phyloP scores from a whole-genome alignment of 1,140 invertebrate genomes.

The Bombus pascuorum region DNA sequence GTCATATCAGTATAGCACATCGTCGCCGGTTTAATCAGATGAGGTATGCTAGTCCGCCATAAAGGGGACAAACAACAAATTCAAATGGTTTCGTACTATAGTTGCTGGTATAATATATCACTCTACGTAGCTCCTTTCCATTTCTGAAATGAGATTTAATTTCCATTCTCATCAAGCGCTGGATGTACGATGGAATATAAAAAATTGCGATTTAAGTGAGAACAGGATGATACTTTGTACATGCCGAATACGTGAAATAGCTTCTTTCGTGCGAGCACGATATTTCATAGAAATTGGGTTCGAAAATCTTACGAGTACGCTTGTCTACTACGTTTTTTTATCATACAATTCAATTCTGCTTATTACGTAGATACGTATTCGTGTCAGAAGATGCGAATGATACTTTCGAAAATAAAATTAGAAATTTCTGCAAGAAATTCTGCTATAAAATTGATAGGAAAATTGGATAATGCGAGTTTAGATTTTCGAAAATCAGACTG shows the following conservation, averaged over 20 bases:
- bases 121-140: not conserved
- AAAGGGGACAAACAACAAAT: not conserved
- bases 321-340: not conserved
- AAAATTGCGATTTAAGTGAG: not conserved
- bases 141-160: constrained; percentile 23
- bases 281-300: not conserved
- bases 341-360: not conserved
- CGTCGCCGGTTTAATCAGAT: not conserved
- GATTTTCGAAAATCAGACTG: too few relatives aligned
- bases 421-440: too few relatives aligned
- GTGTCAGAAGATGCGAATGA: not conserved
- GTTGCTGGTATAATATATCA: not conserved
- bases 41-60: not conserved
- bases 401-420: not conserved
- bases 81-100: not conserved
- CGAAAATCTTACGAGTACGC: not conserved
- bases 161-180: not conserved
- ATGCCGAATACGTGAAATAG: not conserved
- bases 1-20: not conserved
- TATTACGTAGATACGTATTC: too few relatives aligned
- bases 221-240: not conserved
- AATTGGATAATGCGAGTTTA: too few relatives aligned
- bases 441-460: too few relatives aligned
- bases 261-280: not conserved
- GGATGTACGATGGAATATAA: not conserved